Conservation (phyloP, 30 jellyfish, hydroid and myxozoan species). For the Mastigias papua region DNA sequence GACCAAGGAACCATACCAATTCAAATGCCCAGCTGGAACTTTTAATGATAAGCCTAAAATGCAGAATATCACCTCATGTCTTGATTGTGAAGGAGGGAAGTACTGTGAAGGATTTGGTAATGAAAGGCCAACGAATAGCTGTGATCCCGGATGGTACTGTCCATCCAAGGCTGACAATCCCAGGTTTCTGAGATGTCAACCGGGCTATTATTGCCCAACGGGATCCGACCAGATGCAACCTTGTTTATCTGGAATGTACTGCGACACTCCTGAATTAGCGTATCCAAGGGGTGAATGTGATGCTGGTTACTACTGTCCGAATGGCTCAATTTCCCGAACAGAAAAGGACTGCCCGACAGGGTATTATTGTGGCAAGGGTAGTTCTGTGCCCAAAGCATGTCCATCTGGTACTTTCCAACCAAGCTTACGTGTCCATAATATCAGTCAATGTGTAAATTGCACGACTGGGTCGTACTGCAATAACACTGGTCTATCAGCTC, state of each 20-base stretch:
- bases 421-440: constrained; percentile 59
- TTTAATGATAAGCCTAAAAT: constrained; percentile 66
- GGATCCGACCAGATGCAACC: constrained; percentile 89
- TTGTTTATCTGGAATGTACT: constrained; percentile 86
- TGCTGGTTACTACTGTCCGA: constrained; percentile 97
- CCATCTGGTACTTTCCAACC: constrained; percentile 87
- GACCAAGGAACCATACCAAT: constrained; percentile 81
- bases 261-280: constrained; percentile 73
- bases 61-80: constrained; percentile 77
- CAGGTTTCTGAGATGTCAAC: constrained; percentile 60
- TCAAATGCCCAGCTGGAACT: constrained; percentile 92
- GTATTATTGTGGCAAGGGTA: constrained; percentile 80
- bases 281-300: constrained; percentile 83
- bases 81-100: constrained; percentile 85
- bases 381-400: constrained; percentile 78
- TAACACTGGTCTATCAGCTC: constrained; percentile 79
- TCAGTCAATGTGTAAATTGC: constrained; percentile 79
- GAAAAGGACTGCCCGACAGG: constrained; percentile 88
- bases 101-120: constrained; percentile 95
- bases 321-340: constrained; percentile 71
- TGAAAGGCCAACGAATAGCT: constrained; percentile 77
- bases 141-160: constrained; percentile 94
- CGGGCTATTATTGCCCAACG: constrained; percentile 86
- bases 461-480: constrained; percentile 90
- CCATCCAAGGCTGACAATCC: constrained; percentile 84